These are phyloP conservation scores for Hetaerina americana DNA, from an alignment of 1,140 invertebrate genomes.

Conservation along the genomic window DNA sequence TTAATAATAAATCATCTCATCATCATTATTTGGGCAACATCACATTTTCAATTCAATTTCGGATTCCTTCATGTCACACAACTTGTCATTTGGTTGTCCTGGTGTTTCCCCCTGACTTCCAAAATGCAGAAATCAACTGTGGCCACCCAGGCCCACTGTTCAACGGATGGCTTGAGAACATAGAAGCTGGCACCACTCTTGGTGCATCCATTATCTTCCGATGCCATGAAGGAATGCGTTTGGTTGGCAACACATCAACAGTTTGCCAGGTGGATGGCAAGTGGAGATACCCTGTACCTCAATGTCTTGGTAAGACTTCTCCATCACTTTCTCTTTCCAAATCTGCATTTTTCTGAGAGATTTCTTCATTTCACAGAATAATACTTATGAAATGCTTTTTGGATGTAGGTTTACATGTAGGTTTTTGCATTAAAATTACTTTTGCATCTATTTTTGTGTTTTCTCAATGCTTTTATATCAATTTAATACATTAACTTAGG, in stretches of 20 bases:
- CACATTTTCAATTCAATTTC: no score
- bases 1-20: no score
- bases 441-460: neutral
- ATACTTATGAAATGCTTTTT: no score
- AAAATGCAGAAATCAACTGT: constrained; percentile 76
- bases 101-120: neutral
- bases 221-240: constrained; percentile 84
- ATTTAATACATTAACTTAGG: no score
- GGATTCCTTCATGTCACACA: neutral
- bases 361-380: no score
- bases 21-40: no score
- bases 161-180: constrained; percentile 93
- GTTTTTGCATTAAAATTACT: neutral
- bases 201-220: constrained; percentile 87
- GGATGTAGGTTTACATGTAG: no score
- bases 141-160: constrained; percentile 75
- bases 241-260: constrained; percentile 76
- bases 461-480: no score
- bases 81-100: neutral
- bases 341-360: neutral
- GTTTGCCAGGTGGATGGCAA: constrained; percentile 84
- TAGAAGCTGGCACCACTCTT: constrained; percentile 72
- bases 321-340: neutral
- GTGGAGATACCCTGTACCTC: constrained; percentile 84
- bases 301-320: constrained; percentile 52